Evolutionary conservation across 2,797 vertebrate genomes (phyloP).

Genomic region (Melanotaenia pygmaea): DNA sequence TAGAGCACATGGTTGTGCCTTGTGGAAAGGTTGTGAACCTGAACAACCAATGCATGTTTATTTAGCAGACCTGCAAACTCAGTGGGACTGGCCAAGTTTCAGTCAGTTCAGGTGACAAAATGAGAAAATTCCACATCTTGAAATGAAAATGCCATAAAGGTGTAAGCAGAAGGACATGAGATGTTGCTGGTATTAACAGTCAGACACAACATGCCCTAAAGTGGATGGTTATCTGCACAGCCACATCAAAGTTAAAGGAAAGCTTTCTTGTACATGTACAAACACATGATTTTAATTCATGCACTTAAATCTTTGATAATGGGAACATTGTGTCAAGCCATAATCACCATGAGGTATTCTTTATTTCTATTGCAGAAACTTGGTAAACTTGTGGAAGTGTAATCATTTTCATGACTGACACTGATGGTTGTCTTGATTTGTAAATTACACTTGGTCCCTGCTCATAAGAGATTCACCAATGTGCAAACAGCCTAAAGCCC

Average conservation of each 20-base stretch:
- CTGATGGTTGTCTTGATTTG: neutral
- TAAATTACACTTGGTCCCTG: neutral
- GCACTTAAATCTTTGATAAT: neutral
- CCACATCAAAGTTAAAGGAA: constrained; percentile 14
- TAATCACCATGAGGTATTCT: neutral
- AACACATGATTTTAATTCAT: neutral
- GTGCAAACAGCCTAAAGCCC: neutral
- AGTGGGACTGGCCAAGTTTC: constrained; percentile 62
- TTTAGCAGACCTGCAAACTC: constrained; percentile 73
- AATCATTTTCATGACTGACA: no score
- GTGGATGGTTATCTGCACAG: constrained; percentile 7
- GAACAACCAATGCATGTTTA: constrained; percentile 80
- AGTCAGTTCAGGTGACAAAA: constrained; percentile 54
- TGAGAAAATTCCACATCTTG: constrained; percentile 47
- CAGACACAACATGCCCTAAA: constrained; percentile 34
- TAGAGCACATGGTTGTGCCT: constrained; percentile 68
- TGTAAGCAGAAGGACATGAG: constrained; percentile 32
- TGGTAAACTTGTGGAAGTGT: no score
- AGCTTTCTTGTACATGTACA: neutral
- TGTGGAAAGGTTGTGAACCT: constrained; percentile 75
- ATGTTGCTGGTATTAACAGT: constrained; percentile 54
- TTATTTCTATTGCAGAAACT: neutral
- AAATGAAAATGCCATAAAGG: constrained; percentile 64
- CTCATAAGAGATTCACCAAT: neutral
- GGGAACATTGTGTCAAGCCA: neutral